phyloP scores from a whole-genome alignment of 2,113 vertebrate species.

The Albula glossodonta region DNA sequence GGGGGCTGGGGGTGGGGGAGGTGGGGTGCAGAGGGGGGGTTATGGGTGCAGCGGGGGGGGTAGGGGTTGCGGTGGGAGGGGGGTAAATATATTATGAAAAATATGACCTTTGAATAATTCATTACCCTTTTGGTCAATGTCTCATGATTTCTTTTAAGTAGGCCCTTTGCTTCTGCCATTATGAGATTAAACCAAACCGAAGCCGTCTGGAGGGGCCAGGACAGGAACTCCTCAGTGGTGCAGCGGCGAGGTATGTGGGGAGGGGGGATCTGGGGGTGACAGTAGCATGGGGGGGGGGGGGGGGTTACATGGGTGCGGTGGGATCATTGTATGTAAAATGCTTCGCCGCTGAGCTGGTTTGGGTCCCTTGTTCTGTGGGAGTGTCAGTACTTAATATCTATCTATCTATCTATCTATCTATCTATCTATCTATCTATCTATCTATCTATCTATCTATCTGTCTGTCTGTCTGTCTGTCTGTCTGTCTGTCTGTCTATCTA shows the following conservation, averaged over 20 bases:
- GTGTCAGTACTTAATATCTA: constrained; percentile 9
- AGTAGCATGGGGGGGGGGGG: neutral
- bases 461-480: constrained; percentile 49
- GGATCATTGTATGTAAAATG: neutral
- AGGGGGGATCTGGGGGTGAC: too few species aligned
- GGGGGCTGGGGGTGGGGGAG: constrained; percentile 10
- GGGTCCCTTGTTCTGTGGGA: neutral
- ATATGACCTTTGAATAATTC: constrained; percentile 72
- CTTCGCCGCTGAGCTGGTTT: neutral
- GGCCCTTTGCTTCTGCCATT: constrained; percentile 66
- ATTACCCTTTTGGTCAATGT: constrained; percentile 74
- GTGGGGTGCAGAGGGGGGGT: constrained; percentile 22
- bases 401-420: too few species aligned
- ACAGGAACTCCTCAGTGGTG: constrained; percentile 63
- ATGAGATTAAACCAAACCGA: constrained; percentile 75
- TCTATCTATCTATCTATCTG: constrained; percentile 41
- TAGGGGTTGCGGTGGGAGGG: constrained; percentile 27
- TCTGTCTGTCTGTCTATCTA: constrained; percentile 11
- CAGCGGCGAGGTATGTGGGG: too few species aligned
- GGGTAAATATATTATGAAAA: constrained; percentile 62
- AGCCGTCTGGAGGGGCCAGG: constrained; percentile 61
- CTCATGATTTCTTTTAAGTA: constrained; percentile 75
- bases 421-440: too few species aligned
- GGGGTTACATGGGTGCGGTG: neutral
- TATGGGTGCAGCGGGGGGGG: neutral